Conservation (phyloP, 2,113 vertebrate genomes). For the Ancistrus triradiatus region DNA sequence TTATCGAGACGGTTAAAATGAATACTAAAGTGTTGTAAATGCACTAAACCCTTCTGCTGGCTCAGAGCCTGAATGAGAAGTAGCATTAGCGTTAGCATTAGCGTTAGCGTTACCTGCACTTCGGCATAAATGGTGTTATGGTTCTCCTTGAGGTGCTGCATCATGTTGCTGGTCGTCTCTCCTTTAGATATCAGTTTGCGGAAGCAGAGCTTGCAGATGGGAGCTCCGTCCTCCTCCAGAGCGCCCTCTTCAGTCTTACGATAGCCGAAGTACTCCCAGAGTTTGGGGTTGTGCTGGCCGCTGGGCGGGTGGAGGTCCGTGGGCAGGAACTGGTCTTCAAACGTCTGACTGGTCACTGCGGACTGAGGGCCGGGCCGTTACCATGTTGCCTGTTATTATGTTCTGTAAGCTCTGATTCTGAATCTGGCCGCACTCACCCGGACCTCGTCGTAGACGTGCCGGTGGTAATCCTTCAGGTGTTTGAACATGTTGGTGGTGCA, state of each 20-base stretch:
- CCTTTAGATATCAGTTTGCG: constrained; percentile 29
- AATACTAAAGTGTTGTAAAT: no score
- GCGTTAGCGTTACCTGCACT: constrained; percentile 6
- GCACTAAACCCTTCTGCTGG: no score
- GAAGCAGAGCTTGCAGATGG: constrained; percentile 30
- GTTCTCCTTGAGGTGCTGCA: constrained; percentile 39
- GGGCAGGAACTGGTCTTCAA: constrained; percentile 9
- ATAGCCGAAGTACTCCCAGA: constrained; percentile 35
- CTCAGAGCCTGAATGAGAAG: no score
- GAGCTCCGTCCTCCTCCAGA: constrained; percentile 16
- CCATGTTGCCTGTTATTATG: no score
- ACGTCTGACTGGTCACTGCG: constrained; percentile 30
- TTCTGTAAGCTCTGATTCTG: no score
- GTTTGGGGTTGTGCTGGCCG: constrained; percentile 12
- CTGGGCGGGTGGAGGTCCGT: constrained; percentile 19
- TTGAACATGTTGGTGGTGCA: constrained; percentile 36
- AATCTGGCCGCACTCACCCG: neutral
- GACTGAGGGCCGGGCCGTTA: neutral
- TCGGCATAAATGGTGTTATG: constrained; percentile 1
- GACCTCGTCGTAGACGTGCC: constrained; percentile 17
- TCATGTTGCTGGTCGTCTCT: constrained; percentile 20
- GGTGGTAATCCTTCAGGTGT: constrained; percentile 30
- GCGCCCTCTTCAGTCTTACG: neutral
- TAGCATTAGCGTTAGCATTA: neutral
- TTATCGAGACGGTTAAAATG: no score